Conservation (phyloP, 2,797 vertebrate species). For the Spatula versicolor region DNA sequence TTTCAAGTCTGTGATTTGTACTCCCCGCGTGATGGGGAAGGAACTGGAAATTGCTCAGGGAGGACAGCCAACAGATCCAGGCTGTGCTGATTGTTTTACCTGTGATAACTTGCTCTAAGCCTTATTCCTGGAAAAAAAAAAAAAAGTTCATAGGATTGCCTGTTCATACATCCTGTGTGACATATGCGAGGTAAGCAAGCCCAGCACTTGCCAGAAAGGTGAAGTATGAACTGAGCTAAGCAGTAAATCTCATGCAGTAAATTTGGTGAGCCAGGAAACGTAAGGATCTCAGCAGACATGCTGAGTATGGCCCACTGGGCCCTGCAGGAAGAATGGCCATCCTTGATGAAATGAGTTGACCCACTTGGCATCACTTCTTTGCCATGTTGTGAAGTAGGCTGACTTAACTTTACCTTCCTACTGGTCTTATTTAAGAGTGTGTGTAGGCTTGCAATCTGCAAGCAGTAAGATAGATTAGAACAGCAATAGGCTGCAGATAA, state of each 20-base stretch:
- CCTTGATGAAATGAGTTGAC: background rate
- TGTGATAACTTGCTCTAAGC: background rate
- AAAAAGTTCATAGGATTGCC: background rate
- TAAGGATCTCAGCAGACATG: background rate
- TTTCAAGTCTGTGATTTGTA: background rate
- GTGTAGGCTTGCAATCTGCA: background rate
- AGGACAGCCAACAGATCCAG: background rate
- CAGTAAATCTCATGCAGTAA: background rate
- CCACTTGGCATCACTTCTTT: background rate
- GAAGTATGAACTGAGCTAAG: background rate
- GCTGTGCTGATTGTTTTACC: background rate
- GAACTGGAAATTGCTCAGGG: background rate
- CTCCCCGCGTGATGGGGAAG: background rate
- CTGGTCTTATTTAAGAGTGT: background rate
- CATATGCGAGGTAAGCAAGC: background rate
- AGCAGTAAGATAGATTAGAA: background rate
- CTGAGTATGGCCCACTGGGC: fast-evolving
- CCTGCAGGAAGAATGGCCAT: background rate
- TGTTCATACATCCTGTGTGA: background rate
- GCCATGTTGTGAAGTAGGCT: background rate
- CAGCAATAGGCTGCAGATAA: background rate
- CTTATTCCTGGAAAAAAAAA: background rate
- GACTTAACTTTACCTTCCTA: background rate
- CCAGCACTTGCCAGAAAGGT: background rate
- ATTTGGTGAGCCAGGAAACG: background rate